Conservation (phyloP, 2,113 vertebrate species). For the Passer domesticus region DNA sequence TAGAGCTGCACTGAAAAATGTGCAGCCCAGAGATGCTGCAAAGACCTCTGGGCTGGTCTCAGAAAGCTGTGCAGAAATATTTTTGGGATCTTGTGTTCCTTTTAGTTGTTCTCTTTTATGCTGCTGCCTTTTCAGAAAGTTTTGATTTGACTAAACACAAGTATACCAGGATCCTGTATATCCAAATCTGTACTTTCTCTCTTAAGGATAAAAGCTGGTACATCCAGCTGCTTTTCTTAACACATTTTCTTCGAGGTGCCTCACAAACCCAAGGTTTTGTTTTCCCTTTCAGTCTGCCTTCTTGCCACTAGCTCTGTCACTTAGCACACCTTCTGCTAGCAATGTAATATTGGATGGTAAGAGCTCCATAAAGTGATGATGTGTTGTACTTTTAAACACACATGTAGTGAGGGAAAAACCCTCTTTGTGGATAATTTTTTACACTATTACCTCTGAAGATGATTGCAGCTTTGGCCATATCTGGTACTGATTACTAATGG, state of each 20-base stretch:
- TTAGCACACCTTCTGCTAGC: neutral
- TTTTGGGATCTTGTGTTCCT: neutral
- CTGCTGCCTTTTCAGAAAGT: neutral
- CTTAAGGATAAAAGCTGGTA: neutral
- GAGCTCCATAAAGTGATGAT: neutral
- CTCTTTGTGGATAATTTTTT: neutral
- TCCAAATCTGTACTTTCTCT: neutral
- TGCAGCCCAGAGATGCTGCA: neutral
- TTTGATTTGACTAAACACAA: neutral
- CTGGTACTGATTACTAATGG: neutral
- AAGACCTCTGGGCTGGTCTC: neutral
- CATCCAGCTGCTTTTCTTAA: neutral
- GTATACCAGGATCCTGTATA: neutral
- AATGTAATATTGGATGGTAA: neutral
- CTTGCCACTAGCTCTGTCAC: neutral
- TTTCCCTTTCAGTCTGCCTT: neutral
- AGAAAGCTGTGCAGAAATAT: neutral
- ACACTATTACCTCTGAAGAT: neutral
- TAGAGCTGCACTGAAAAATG: neutral
- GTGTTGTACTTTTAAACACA: neutral
- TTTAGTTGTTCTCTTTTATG: neutral
- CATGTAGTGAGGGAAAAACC: neutral
- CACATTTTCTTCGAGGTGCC: neutral
- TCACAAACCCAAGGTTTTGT: neutral
- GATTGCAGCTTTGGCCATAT: neutral